Percentiles rank a stretch among this genome's conserved stretches.
These are phyloP conservation scores for Meiosimyza decipiens DNA, from an alignment of 2,888 invertebrate species.

Conservation along the genomic window DNA sequence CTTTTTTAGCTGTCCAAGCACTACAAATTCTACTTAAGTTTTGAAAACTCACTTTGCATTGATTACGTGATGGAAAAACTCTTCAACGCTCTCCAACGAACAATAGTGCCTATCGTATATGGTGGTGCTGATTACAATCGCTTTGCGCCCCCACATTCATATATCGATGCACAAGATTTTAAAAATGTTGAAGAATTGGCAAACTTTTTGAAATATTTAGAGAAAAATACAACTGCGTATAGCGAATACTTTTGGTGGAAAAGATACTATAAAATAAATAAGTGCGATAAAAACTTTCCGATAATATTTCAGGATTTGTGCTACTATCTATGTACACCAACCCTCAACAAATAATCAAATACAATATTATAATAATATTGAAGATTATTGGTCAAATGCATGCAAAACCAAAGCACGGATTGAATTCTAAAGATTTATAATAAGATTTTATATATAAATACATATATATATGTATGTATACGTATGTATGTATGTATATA, in stretches of 20 bases:
- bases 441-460: too few species aligned
- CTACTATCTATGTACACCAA: too few species aligned
- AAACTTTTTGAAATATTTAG: conserved; percentile 67
- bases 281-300: too few species aligned
- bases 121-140: conserved; percentile 74
- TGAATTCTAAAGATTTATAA: too few species aligned
- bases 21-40: conserved; percentile 76
- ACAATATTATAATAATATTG: too few species aligned
- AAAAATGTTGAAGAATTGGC: conserved; percentile 71
- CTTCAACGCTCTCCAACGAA: conserved; percentile 52
- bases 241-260: conserved; percentile 77
- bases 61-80: conserved; percentile 79
- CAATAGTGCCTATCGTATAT: conserved; percentile 75
- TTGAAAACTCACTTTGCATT: conserved; percentile 76
- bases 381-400: too few species aligned
- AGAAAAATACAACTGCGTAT: conserved; percentile 70
- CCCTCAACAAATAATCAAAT: too few species aligned
- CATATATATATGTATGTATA: too few species aligned
- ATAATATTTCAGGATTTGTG: too few species aligned
- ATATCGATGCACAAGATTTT: conserved; percentile 75
- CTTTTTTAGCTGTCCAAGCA: conserved; percentile 62
- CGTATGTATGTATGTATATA: too few species aligned
- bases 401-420: too few species aligned
- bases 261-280: conserved; percentile 67
- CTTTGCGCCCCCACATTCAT: conserved; percentile 73